A percentile compares a stretch with the other conserved stretches of the same genome.
These are phyloP conservation scores for Pachycephus smyrnensis DNA, from an alignment of 2,888 invertebrate species.

Conservation along the genomic window DNA sequence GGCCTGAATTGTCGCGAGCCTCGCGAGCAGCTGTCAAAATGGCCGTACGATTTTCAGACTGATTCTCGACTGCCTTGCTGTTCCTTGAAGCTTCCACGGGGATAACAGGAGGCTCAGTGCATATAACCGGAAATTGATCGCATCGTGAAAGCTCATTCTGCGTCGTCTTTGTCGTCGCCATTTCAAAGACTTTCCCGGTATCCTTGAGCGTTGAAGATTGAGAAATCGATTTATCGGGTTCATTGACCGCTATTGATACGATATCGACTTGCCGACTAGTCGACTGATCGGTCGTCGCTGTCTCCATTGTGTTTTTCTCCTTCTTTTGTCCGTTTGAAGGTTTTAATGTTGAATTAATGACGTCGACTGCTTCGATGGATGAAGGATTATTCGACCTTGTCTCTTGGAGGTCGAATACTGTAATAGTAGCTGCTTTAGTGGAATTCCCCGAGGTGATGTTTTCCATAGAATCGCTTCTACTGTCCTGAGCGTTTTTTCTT, in stretches of 20 bases:
- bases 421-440: neutral
- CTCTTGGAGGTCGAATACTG: conserved; percentile 6
- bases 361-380: neutral
- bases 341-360: neutral
- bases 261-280: conserved; percentile 12
- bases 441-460: neutral
- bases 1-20: conserved; percentile 13
- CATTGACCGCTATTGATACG: neutral
- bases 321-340: neutral
- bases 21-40: neutral
- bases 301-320: neutral
- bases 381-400: neutral
- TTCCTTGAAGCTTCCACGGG: neutral
- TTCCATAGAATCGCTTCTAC: neutral
- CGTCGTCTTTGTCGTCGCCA: neutral
- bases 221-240: neutral
- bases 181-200: neutral
- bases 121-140: neutral
- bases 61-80: neutral
- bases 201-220: neutral
- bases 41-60: conserved; percentile 11
- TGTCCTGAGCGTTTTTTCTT: conserved; percentile 22
- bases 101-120: neutral
- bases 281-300: conserved; percentile 9
- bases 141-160: neutral